phyloP scores from a whole-genome alignment of 2,888 invertebrate species.

The Aquatica leii region DNA sequence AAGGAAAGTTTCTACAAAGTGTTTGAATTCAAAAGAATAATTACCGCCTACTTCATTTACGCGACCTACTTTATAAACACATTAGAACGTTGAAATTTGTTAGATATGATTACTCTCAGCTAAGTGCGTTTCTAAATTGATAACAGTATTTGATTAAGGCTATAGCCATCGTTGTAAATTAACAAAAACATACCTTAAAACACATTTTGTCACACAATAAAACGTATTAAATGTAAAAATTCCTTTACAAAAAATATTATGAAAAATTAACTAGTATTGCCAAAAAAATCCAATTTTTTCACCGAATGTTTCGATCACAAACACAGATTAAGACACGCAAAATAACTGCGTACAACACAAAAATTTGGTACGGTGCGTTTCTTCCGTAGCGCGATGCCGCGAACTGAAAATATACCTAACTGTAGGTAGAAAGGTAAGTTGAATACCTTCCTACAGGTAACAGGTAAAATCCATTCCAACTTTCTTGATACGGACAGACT shows the following conservation, averaged over 20 bases:
- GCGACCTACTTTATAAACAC: conserved; percentile 39
- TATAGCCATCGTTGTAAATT: too few species aligned
- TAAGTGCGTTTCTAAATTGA: not conserved
- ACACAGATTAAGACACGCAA: not conserved
- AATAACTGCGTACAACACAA: not conserved
- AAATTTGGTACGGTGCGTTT: not conserved
- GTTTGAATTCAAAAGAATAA: not conserved
- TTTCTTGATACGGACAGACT: conserved; percentile 20
- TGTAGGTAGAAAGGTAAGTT: conserved; percentile 33
- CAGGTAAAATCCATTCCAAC: conserved; percentile 35
- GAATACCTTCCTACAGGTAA: conserved; percentile 33
- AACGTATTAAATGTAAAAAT: not conserved
- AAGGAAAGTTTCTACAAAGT: conserved; percentile 9
- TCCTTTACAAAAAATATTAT: too few species aligned
- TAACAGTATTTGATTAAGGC: not conserved
- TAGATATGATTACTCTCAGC: not conserved
- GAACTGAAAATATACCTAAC: conserved; percentile 28
- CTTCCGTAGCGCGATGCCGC: conserved; percentile 3
- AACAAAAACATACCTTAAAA: conserved; percentile 2
- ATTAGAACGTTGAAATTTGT: not conserved
- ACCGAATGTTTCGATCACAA: not conserved
- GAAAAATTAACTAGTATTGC: too few species aligned
- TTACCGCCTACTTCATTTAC: conserved; percentile 34
- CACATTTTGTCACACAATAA: not conserved
- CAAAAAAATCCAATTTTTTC: too few species aligned